A percentile compares a stretch with the other conserved stretches of the same genome.
Evolutionary conservation across 2,888 invertebrate genomes (phyloP).

Genomic region (Frankliniella fusca): DNA sequence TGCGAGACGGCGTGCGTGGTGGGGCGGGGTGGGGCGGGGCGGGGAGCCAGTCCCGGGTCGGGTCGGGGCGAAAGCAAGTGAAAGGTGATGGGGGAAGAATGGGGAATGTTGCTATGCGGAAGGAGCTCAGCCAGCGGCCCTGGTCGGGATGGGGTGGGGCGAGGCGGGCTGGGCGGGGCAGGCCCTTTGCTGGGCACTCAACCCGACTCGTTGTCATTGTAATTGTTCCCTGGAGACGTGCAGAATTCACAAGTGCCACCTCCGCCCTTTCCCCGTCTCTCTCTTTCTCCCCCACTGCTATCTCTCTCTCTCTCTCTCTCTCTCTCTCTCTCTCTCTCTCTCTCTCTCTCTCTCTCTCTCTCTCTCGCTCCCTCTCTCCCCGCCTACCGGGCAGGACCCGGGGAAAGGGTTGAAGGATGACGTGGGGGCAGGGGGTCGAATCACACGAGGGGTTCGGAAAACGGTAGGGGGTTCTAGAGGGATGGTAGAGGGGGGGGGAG

Average conservation of each 20-base stretch:
- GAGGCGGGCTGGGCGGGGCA: not conserved
- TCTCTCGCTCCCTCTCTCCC: not conserved
- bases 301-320: conserved; percentile 1
- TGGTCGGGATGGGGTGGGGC: not conserved
- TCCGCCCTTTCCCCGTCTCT: not conserved
- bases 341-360: not conserved
- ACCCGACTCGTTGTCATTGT: conserved; percentile 22
- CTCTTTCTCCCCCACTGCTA: not conserved
- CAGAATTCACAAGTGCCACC: conserved; percentile 24
- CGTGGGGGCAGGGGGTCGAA: not conserved
- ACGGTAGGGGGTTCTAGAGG: not conserved
- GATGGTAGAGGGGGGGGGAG: not conserved
- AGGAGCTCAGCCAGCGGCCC: not conserved
- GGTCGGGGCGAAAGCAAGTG: not conserved
- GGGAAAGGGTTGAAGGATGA: not conserved
- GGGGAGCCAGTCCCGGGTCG: too few relatives aligned
- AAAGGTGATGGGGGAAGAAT: not conserved
- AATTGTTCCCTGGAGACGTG: conserved; percentile 24
- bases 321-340: not conserved
- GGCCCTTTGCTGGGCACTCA: not conserved
- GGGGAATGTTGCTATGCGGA: not conserved
- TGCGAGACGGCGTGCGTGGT: not conserved
- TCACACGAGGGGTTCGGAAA: too few relatives aligned
- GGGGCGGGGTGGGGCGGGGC: too few relatives aligned
- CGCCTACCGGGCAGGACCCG: not conserved